Percentiles rank a stretch among this genome's conserved stretches.
These are phyloP conservation scores for Peribatodes rhomboidaria DNA, from an alignment of 2,888 invertebrate genomes.

Conservation along the genomic window DNA sequence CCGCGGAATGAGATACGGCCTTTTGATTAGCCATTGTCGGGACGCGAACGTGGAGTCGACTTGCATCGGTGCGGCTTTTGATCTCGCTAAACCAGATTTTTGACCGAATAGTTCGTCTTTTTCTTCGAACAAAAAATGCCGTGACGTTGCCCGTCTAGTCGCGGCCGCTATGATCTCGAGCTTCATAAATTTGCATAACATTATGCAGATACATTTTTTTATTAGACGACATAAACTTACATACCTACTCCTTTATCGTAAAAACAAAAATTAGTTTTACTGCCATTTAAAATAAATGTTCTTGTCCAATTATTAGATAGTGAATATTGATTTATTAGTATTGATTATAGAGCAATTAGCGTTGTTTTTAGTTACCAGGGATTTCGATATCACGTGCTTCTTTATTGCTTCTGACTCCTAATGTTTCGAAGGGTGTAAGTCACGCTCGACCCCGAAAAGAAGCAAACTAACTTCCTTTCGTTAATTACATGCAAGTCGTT, in stretches of 20 bases:
- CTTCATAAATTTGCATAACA: conserved; percentile 55
- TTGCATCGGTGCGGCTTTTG: conserved; percentile 43
- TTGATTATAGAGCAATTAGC: conserved; percentile 44
- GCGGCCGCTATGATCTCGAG: conserved; percentile 50
- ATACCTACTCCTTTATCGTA: conserved; percentile 17
- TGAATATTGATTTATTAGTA: conserved; percentile 34
- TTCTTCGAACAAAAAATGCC: conserved; percentile 45
- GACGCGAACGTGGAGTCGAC: conserved; percentile 66
- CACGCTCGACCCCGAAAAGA: conserved; percentile 76
- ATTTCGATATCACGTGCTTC: conserved; percentile 66
- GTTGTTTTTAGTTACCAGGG: conserved; percentile 59
- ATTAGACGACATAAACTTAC: conserved; percentile 24
- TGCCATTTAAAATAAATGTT: conserved; percentile 31
- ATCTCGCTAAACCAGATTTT: conserved; percentile 45
- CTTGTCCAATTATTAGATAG: conserved; percentile 27
- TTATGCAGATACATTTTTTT: conserved; percentile 48
- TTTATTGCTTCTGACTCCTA: conserved; percentile 72
- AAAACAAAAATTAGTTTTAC: conserved; percentile 19
- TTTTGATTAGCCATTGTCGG: conserved; percentile 85
- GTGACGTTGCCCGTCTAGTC: conserved; percentile 43
- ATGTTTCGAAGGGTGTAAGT: conserved; percentile 73
- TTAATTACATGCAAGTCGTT: conserved; percentile 79
- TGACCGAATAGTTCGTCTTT: conserved; percentile 50
- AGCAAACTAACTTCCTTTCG: conserved; percentile 77
- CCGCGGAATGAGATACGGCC: conserved; percentile 80